These are phyloP conservation scores for Hylaea fasciaria DNA, from an alignment of 2,888 invertebrate genomes.

Conservation along the genomic window DNA sequence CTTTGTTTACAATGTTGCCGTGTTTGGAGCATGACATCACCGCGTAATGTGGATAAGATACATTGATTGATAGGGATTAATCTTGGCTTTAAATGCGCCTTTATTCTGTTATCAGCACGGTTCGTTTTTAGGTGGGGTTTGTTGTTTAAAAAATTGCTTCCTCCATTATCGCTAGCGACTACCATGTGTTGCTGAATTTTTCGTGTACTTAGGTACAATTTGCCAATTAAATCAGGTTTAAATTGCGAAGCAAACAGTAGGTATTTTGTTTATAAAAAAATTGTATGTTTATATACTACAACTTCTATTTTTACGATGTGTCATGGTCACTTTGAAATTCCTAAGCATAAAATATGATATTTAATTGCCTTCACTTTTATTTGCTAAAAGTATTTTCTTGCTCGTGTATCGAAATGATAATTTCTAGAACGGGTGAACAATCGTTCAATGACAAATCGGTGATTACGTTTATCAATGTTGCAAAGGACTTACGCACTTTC, in stretches of 20 bases:
- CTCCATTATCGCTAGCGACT: neutral
- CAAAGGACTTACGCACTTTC: neutral
- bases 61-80: conserved; percentile 19
- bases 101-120: conserved; percentile 10
- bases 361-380: too few relatives aligned
- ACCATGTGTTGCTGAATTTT: too few relatives aligned
- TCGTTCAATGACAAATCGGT: conserved; percentile 7
- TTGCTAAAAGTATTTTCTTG: too few relatives aligned
- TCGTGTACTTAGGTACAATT: too few relatives aligned
- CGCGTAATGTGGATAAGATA: conserved; percentile 37
- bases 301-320: too few relatives aligned
- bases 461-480: conserved; percentile 13
- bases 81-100: conserved; percentile 9
- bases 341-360: too few relatives aligned
- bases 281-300: too few relatives aligned
- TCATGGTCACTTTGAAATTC: too few relatives aligned
- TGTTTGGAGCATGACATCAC: conserved; percentile 37
- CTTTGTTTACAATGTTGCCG: conserved; percentile 22
- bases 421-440: neutral
- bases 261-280: too few relatives aligned
- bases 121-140: conserved; percentile 4
- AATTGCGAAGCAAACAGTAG: too few relatives aligned
- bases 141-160: conserved; percentile 14
- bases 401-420: neutral
- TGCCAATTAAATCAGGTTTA: too few relatives aligned